Base-by-base conservation (phyloP, 2,888 invertebrate species). In the Alentia gelatinosa region DNA sequence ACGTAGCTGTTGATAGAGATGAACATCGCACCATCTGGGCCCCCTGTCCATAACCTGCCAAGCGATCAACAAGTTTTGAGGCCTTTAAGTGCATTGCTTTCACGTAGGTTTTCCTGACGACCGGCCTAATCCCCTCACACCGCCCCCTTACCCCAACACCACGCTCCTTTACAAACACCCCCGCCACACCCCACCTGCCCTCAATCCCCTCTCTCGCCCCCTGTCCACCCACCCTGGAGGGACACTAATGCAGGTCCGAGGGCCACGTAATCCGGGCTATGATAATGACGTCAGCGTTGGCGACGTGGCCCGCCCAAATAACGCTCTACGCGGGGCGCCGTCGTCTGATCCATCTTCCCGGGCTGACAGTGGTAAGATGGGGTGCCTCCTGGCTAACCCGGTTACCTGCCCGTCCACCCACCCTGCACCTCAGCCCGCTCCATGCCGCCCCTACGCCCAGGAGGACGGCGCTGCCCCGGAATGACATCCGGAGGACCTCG, bases 261-360 rank as follows among this genome's bases (percentile, higher is more conserved):
- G 39, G 79, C 37, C 23, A 23, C 39, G 68, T 79, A 79, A 79
- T 79, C 79, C 79, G 23, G 4, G 79, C 37, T 79, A 79, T 79
- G 79, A 79, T 79, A 79, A 79, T 79, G 79, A 79, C 79, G 79
- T 79, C 79, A 79, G 79, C 19, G 37, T n/a, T 5, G 37, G 37
- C n/a, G 79, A 79, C 23, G 79, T 26, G 23, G 79, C 37, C 79
- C 37, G 74, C 30, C 74, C 74, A 74, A 39, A 79, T 79, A 79
- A 79, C n/a, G 39, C 79, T 39, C n/a, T 30, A 68, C 23, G 79
- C 19, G 23, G 35, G 79, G 39, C 35, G 37, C 15, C 19, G 79
- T 19, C 39, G 37, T 9, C 4, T 68, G 0, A 79, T 79, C 79
- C 35, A 79, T 79, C 79, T 79, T 79, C 37, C 15, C 79, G 9